Percentiles rank a stretch among this genome's conserved stretches.
These are phyloP conservation scores for Cinara cedri DNA, from an alignment of 2,888 invertebrate genomes.

Conservation along the genomic window DNA sequence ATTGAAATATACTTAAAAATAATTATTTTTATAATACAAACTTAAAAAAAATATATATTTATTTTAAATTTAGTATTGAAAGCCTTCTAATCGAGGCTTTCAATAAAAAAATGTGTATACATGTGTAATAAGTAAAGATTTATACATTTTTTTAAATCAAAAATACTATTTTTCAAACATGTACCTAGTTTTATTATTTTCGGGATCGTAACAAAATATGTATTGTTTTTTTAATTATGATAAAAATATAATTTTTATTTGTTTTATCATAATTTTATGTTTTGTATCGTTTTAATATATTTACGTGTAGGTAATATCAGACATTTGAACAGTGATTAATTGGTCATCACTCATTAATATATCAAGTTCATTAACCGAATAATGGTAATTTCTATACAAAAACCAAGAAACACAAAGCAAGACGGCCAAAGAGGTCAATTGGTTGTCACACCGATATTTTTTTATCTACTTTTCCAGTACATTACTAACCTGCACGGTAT, in stretches of 20 bases:
- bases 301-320: not conserved
- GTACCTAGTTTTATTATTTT: too few species aligned
- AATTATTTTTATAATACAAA: too few species aligned
- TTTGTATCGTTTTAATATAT: not conserved
- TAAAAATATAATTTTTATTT: not conserved
- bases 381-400: not conserved
- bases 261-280: not conserved
- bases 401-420: not conserved
- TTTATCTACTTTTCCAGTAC: conserved; percentile 26
- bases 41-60: too few species aligned
- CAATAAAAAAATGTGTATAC: too few species aligned
- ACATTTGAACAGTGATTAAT: conserved; percentile 12
- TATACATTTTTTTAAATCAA: too few species aligned
- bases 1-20: too few species aligned
- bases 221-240: not conserved
- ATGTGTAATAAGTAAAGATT: too few species aligned
- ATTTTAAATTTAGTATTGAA: too few species aligned
- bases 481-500: not conserved
- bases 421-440: conserved; percentile 47
- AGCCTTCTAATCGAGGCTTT: too few species aligned
- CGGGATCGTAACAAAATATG: too few species aligned
- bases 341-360: conserved; percentile 28
- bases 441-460: conserved; percentile 34
- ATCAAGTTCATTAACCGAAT: conserved; percentile 41
- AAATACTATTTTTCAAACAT: too few species aligned